Evolutionary conservation across 2,113 vertebrate genomes (phyloP).

Genomic region (Genyomyrus donnyi): DNA sequence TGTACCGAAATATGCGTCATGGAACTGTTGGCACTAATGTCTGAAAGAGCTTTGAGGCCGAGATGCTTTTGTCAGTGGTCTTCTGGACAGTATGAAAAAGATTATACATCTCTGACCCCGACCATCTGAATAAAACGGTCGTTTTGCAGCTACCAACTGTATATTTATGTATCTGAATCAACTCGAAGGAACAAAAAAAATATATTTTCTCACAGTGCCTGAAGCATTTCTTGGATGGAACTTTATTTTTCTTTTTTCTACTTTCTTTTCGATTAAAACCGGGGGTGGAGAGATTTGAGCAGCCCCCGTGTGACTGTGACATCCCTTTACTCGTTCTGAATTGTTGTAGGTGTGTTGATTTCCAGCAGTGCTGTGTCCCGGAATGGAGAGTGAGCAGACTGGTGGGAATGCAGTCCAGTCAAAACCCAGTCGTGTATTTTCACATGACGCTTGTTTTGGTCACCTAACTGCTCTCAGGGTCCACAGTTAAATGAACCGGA

Average conservation of each 20-base stretch:
- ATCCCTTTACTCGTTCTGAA: neutral
- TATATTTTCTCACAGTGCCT: neutral
- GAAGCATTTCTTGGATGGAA: neutral
- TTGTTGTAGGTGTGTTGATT: neutral
- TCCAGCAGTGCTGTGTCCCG: neutral
- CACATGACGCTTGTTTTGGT: neutral
- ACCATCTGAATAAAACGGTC: conserved; percentile 98
- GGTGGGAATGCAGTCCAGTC: neutral
- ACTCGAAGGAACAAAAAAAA: neutral
- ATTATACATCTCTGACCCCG: conserved; percentile 93
- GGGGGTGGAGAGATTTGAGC: neutral
- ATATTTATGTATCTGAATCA: conserved; percentile 35
- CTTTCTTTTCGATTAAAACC: neutral
- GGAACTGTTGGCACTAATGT: conserved; percentile 64
- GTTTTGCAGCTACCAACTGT: conserved; percentile 89
- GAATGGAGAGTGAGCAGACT: neutral
- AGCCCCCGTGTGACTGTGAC: neutral
- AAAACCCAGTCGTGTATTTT: neutral
- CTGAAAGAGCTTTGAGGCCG: conserved; percentile 82
- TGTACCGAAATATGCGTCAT: conserved; percentile 86
- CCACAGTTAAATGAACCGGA: neutral
- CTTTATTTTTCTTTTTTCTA: neutral
- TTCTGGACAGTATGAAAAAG: conserved; percentile 89
- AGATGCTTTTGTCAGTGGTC: conserved; percentile 78
- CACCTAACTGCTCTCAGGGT: neutral